These are phyloP conservation scores for Hesperia comma DNA, from an alignment of 2,888 invertebrate species.

Conservation along the genomic window DNA sequence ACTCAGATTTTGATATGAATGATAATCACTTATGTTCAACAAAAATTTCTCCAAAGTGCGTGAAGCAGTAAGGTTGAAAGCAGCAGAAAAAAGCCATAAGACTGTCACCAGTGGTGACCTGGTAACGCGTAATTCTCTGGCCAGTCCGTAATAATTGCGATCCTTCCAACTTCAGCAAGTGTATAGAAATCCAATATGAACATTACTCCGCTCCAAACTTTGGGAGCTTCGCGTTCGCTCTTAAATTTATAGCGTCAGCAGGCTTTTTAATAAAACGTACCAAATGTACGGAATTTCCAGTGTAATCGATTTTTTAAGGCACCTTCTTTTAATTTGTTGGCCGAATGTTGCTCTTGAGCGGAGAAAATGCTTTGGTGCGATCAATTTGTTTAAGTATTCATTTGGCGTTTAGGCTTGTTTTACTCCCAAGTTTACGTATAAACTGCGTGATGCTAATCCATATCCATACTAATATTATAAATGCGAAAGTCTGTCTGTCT, in stretches of 20 bases:
- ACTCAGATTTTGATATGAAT: no score
- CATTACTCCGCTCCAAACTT: slow-evolving; percentile 36
- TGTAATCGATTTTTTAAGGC: slow-evolving; percentile 41
- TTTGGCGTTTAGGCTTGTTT: no score
- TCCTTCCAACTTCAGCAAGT: slow-evolving; percentile 17
- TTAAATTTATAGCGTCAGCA: slow-evolving; percentile 49
- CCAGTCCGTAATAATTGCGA: slow-evolving; percentile 1
- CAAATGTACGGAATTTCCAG: slow-evolving; percentile 46
- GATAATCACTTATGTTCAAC: no score
- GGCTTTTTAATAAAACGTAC: slow-evolving; percentile 55
- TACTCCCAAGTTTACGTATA: no score
- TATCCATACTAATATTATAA: no score
- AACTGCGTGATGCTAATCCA: no score
- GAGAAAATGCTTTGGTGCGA: neutral
- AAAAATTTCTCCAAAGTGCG: no score
- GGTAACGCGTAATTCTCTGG: neutral
- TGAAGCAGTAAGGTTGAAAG: no score
- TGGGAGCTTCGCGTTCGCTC: slow-evolving; percentile 40
- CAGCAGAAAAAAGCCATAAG: no score
- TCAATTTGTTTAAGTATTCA: no score
- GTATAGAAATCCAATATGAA: slow-evolving; percentile 34
- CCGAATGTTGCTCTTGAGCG: slow-evolving; percentile 4
- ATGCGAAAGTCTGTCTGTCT: no score
- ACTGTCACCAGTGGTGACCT: no score
- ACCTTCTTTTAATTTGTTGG: slow-evolving; percentile 38